phyloP scores from a whole-genome alignment of 2,113 vertebrate genomes.

The Paratilapia polleni region DNA sequence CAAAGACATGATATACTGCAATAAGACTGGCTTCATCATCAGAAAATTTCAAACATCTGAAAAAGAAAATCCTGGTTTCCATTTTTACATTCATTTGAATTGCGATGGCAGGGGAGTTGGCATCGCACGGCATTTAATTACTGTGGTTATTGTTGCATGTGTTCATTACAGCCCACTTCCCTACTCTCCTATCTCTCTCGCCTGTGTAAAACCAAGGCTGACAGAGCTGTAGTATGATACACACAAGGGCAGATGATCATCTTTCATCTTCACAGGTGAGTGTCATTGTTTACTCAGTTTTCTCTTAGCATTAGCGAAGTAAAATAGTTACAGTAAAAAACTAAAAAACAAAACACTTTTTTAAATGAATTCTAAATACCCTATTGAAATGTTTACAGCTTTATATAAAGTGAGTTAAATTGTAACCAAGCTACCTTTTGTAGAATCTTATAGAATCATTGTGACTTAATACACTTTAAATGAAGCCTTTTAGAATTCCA shows the following conservation, averaged over 20 bases:
- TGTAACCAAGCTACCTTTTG: neutral
- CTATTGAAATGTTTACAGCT: neutral
- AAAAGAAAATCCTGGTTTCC: neutral
- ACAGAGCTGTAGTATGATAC: constrained; percentile 26
- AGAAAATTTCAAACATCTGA: neutral
- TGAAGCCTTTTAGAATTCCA: neutral
- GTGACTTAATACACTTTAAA: too few relatives aligned
- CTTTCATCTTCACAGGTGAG: constrained; percentile 64
- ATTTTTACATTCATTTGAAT: neutral
- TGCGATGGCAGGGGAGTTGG: constrained; percentile 28
- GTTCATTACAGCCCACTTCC: constrained; percentile 43
- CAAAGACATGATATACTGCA: neutral
- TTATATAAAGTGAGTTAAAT: neutral
- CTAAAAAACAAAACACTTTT: neutral
- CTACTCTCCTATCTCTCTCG: constrained; percentile 12
- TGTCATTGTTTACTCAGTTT: constrained; percentile 21
- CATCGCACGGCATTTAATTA: constrained; percentile 29
- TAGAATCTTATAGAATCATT: neutral
- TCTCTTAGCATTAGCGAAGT: neutral
- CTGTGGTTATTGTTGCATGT: constrained; percentile 50
- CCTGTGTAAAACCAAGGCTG: constrained; percentile 12
- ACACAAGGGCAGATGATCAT: constrained; percentile 35
- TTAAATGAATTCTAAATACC: neutral
- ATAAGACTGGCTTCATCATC: neutral
- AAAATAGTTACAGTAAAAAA: neutral